Evolutionary conservation across 2,797 vertebrate species (phyloP).

Genomic region (Anguilla marmorata): DNA sequence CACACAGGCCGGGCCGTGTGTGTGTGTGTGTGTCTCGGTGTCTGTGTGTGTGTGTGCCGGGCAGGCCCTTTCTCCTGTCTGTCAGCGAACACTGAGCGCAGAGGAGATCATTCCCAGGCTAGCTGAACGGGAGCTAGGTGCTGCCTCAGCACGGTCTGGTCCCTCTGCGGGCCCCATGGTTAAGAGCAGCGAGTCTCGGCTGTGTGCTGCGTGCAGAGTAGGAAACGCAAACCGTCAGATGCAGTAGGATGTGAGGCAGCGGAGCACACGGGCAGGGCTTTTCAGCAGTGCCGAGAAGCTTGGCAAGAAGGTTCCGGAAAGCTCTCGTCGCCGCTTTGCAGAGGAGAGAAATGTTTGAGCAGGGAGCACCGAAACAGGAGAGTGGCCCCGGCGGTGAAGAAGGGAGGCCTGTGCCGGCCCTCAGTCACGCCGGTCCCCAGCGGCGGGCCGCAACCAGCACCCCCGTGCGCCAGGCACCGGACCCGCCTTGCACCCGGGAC

Average conservation of each 20-base stretch:
- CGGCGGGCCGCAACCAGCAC: neutral
- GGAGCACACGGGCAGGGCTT: neutral
- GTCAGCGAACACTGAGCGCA: neutral
- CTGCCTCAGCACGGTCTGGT: neutral
- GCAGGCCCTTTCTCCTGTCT: constrained; percentile 35
- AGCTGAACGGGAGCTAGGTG: neutral
- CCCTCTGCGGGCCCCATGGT: neutral
- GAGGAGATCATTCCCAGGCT: neutral
- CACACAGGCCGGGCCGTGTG: neutral
- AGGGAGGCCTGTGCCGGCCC: constrained; percentile 9
- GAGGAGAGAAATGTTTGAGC: constrained; percentile 40
- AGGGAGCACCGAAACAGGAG: constrained; percentile 35
- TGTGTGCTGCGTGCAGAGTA: neutral
- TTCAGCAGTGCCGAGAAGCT: neutral
- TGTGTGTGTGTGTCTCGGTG: neutral
- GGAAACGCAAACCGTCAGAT: neutral
- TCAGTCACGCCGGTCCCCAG: neutral
- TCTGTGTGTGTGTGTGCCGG: constrained; percentile 34
- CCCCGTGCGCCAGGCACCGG: neutral
- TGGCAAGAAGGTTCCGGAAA: neutral
- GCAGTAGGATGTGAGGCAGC: neutral
- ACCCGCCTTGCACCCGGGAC: neutral
- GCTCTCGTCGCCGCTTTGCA: constrained; percentile 29
- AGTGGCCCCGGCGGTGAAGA: neutral
- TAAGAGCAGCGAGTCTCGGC: neutral